A percentile compares a stretch with the other conserved stretches of the same genome.
Conservation (phyloP, 2,113 vertebrate genomes). For the Oncorhynchus tshawytscha region DNA sequence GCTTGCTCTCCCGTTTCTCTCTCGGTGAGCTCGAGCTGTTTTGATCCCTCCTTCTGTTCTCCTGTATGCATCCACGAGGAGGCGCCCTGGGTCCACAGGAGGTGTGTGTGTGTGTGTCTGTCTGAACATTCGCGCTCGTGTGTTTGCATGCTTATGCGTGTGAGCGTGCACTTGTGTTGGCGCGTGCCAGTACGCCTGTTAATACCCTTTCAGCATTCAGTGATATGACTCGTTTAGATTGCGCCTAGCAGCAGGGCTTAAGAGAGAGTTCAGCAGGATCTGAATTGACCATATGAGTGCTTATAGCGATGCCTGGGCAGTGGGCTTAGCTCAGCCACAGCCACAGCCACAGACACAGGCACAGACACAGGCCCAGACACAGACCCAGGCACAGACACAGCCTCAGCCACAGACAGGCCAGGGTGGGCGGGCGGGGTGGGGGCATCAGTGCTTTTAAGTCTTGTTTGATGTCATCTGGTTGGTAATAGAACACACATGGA, state of each 20-base stretch:
- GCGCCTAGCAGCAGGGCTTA: constrained; percentile 18
- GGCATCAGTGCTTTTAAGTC: constrained; percentile 12
- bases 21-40: constrained; percentile 48
- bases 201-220: constrained; percentile 16
- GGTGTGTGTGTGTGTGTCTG: constrained; percentile 24
- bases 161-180: not conserved
- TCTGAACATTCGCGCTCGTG: not conserved
- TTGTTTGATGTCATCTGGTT: constrained; percentile 7
- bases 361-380: too few species aligned
- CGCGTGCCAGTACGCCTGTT: not conserved
- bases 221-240: not conserved
- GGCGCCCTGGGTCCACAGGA: constrained; percentile 62
- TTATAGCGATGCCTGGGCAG: not conserved
- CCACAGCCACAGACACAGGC: rapidly evolving
- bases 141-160: not conserved
- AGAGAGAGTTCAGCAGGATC: too few species aligned
- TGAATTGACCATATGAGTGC: constrained; percentile 16
- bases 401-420: too few species aligned
- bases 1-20: constrained; percentile 49
- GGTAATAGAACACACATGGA: constrained; percentile 38
- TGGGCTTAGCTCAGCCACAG: not conserved
- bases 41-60: constrained; percentile 52
- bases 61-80: constrained; percentile 45
- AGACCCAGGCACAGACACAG: too few species aligned
- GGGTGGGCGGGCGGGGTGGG: too few species aligned